Evolutionary conservation across 2,797 vertebrate species (phyloP), one percentile per base, ranked within the genome.

Genomic region (Molossus alvarezi): DNA sequence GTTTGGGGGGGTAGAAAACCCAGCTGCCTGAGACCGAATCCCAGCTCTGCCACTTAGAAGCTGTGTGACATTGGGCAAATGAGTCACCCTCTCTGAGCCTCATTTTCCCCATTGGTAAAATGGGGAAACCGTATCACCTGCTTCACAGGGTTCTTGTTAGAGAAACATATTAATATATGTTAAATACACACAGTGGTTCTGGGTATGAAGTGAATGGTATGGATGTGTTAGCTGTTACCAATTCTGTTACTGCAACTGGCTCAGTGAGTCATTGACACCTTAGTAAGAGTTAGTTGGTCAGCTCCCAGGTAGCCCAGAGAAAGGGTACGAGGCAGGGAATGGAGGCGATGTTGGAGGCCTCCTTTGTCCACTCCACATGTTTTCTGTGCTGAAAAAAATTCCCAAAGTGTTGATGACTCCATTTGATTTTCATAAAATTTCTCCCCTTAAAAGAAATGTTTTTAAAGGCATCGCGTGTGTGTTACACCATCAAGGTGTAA

Each of bases 391-490:
- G 83, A 76, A 80, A 73, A 92, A 41, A 73, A 57, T 64, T 60
- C 57, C 15, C 58, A 7, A 62, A 72, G 62, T 96, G 83, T 65
- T 85, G 37, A 96, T 57, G 10, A 23, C 2, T 25, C 51, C 9
- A 6, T 93, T 93, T 97, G 88, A 73, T 90, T 95, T 96, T 92
- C 89, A 73, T 91, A 51, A 97, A 18, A 45, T 71, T 25, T 89
- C 82, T 94, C 95, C 88, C 57, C 75, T 87, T 84, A 33, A 20
- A 29, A 33, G 53, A 25, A 33, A 25, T 23, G 33, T 33, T 60
- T 88, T 95, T 53, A 41, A 73, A 80, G 90, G 55, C 67, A 9
- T 0, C 71, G 13, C 15, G 51, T n/a, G 15, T 29, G 11, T 3
- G 62, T 48, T 15, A 9, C 8, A 37, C 9, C 4, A 45, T 18